phyloP scores from a whole-genome alignment of 1,140 invertebrate genomes.

The Stenopsyche tienmushanensis region DNA sequence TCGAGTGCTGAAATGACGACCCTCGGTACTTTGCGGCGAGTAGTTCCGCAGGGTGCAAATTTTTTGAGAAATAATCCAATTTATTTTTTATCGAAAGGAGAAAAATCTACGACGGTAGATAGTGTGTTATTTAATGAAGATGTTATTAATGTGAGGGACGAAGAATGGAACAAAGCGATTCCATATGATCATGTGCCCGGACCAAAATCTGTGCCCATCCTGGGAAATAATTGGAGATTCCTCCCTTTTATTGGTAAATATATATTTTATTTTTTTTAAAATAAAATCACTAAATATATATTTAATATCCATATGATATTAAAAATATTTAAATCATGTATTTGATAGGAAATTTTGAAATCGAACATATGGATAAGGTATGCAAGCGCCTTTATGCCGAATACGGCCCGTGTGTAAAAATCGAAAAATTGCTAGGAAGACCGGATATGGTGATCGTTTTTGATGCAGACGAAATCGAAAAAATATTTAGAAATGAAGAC shows the following conservation, averaged over 20 bases:
- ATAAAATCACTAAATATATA: not conserved
- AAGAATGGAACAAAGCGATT: slow-evolving; percentile 43
- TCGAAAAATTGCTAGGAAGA: slow-evolving; percentile 70
- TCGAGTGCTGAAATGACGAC: too few species aligned
- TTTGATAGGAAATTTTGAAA: slow-evolving; percentile 67
- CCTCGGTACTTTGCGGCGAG: too few species aligned
- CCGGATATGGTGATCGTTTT: slow-evolving; percentile 80
- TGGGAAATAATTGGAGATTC: slow-evolving; percentile 84
- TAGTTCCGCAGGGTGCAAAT: too few species aligned
- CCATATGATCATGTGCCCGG: slow-evolving; percentile 68
- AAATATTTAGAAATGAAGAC: slow-evolving; percentile 74
- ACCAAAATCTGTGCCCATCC: slow-evolving; percentile 69
- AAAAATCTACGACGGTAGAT: not conserved
- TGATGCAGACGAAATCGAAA: slow-evolving; percentile 73
- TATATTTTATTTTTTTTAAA: not conserved
- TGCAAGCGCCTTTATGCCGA: slow-evolving; percentile 64
- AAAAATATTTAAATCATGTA: not conserved
- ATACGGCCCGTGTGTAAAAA: slow-evolving; percentile 76
- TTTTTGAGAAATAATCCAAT: too few species aligned
- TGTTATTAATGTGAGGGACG: slow-evolving; percentile 16
- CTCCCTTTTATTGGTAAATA: slow-evolving; percentile 58
- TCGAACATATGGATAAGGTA: slow-evolving; percentile 72
- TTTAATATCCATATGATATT: not conserved
- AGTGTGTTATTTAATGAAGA: not conserved
- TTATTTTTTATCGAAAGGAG: too few species aligned